These are phyloP conservation scores for Eupristina koningsbergeri DNA, from an alignment of 1,140 invertebrate genomes.

Conservation along the genomic window DNA sequence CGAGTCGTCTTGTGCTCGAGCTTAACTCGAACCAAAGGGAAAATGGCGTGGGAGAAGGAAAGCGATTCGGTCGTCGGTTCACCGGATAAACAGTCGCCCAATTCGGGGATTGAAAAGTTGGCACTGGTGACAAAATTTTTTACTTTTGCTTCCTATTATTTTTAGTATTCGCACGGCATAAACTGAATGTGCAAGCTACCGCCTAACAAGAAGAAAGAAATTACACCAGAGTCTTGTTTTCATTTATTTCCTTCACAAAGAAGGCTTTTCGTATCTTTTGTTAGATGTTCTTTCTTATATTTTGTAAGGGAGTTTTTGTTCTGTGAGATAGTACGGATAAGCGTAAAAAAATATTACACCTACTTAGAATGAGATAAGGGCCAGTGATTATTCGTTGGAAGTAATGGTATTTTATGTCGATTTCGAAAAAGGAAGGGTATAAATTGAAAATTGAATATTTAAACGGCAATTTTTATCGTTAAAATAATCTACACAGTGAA, in stretches of 20 bases:
- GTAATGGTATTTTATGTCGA: background rate
- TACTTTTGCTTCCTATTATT: background rate
- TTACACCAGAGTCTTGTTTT: conserved; percentile 18
- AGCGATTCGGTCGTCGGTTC: background rate
- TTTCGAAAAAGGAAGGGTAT: background rate
- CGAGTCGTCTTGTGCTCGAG: background rate
- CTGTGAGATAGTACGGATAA: background rate
- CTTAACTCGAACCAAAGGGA: no score
- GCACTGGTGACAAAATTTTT: conserved; percentile 2
- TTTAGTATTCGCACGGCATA: background rate
- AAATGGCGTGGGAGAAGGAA: background rate
- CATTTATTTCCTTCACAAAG: conserved; percentile 28
- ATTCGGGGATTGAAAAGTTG: conserved; percentile 49
- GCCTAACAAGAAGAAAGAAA: background rate
- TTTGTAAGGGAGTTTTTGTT: background rate
- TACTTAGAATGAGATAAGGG: background rate
- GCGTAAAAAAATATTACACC: background rate
- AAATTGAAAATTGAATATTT: background rate
- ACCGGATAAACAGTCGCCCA: conserved; percentile 2
- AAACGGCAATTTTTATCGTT: background rate
- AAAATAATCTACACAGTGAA: no score
- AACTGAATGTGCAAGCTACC: background rate
- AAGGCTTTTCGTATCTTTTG: background rate
- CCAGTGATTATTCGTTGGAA: background rate
- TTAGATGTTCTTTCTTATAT: background rate